Evolutionary conservation across 2,797 vertebrate species (phyloP).

Genomic region (Atherinosoma microstoma): DNA sequence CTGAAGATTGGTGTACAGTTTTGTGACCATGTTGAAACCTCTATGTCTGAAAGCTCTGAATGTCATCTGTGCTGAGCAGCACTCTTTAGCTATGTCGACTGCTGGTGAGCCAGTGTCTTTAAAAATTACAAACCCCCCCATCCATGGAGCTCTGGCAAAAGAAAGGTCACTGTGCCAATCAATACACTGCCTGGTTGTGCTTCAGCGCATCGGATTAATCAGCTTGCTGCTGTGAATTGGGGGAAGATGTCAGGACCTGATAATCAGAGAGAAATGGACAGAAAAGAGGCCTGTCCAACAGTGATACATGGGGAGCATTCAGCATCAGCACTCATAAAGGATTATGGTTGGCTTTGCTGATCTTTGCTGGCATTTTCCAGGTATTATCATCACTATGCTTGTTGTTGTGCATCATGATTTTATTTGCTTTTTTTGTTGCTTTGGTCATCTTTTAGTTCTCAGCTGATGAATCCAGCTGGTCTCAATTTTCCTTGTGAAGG

Average conservation of each 20-base stretch:
- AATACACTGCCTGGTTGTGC: constrained; percentile 65
- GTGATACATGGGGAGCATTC: constrained; percentile 18
- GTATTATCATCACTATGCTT: constrained; percentile 10
- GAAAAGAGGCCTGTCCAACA: constrained; percentile 26
- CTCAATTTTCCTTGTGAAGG: constrained; percentile 27
- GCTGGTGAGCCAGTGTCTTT: constrained; percentile 23
- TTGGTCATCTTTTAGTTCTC: neutral
- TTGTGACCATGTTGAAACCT: constrained; percentile 28
- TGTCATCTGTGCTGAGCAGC: constrained; percentile 31
- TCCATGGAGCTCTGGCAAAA: constrained; percentile 30
- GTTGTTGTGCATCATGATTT: neutral
- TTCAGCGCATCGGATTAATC: constrained; percentile 60
- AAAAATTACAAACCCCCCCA: constrained; percentile 51
- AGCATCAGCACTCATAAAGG: constrained; percentile 1
- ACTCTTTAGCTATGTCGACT: constrained; percentile 18
- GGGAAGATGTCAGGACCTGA: constrained; percentile 37
- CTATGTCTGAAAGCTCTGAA: constrained; percentile 30
- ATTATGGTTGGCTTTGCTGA: constrained; percentile 1
- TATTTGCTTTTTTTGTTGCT: constrained; percentile 2
- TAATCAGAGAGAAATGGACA: constrained; percentile 30
- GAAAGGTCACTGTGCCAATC: constrained; percentile 78
- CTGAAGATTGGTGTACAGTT: constrained; percentile 14
- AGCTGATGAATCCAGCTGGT: neutral
- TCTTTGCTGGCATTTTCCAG: constrained; percentile 6
- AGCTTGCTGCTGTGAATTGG: constrained; percentile 30